These are phyloP conservation scores for Holothuria leucospilota DNA, from an alignment of 53 echinoderm and acorn worm species.

Conservation along the genomic window DNA sequence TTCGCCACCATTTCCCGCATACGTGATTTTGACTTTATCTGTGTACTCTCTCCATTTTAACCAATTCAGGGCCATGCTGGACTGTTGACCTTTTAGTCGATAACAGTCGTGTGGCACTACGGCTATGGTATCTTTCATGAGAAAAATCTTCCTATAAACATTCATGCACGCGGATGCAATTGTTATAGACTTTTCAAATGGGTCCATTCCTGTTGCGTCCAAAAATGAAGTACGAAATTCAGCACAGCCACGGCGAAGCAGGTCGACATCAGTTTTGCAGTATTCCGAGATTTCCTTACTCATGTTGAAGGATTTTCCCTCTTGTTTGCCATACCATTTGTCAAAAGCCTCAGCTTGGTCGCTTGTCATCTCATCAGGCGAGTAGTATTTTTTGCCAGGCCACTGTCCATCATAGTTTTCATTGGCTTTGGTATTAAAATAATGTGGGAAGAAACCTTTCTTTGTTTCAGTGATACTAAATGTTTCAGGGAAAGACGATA, in stretches of 20 bases:
- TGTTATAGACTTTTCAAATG: conserved; percentile 61
- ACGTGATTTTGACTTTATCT: conserved; percentile 13
- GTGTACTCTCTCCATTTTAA: conserved; percentile 10
- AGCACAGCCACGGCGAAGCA: conserved; percentile 44
- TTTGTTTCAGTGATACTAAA: background rate
- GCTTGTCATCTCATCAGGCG: background rate
- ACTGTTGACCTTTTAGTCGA: conserved; percentile 14
- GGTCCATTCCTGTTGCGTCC: conserved; percentile 53
- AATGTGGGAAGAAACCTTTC: conserved; percentile 35
- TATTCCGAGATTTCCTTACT: conserved; percentile 29
- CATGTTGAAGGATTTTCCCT: background rate
- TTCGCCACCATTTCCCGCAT: conserved; percentile 40
- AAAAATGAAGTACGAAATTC: conserved; percentile 25
- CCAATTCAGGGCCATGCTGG: conserved; percentile 42
- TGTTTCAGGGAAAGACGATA: conserved; percentile 12
- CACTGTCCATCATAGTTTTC: background rate
- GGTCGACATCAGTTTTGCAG: conserved; percentile 51
- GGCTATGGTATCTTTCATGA: conserved; percentile 20
- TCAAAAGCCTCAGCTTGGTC: background rate
- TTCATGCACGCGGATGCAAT: conserved; percentile 58
- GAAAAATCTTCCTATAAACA: conserved; percentile 38
- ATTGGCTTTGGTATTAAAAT: background rate
- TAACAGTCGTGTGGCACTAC: background rate
- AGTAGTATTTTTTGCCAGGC: background rate
- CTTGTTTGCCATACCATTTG: background rate